phyloP scores from a whole-genome alignment of 53 echinoderm and acorn worm species.

The Antedon mediterranea region DNA sequence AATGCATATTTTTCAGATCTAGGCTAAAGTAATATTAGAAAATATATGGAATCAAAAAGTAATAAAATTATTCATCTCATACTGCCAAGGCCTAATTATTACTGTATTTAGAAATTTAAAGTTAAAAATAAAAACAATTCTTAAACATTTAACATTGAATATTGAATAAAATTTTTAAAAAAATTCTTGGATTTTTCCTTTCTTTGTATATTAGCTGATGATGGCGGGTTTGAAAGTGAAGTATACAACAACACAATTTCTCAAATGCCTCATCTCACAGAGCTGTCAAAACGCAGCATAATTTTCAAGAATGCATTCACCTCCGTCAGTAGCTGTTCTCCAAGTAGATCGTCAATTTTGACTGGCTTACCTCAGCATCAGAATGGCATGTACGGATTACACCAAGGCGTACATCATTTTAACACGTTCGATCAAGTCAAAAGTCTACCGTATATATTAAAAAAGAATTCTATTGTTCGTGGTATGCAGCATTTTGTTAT shows the following conservation, averaged over 20 bases:
- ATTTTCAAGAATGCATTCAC: slow-evolving; percentile 82
- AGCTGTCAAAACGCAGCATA: slow-evolving; percentile 48
- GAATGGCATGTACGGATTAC: slow-evolving; percentile 92
- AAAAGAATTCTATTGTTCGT: slow-evolving; percentile 6
- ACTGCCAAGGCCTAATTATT: no score
- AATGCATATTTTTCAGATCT: no score
- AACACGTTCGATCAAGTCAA: slow-evolving; percentile 62
- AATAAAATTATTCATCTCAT: no score
- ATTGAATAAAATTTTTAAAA: background rate
- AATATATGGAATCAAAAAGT: no score
- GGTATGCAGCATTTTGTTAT: background rate
- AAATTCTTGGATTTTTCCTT: no score
- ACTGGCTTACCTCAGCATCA: slow-evolving; percentile 89
- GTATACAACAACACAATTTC: background rate
- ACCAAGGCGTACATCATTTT: slow-evolving; percentile 66
- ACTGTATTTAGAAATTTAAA: no score
- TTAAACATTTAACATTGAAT: background rate
- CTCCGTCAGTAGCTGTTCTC: slow-evolving; percentile 93
- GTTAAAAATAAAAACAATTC: no score
- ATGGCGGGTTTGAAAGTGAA: slow-evolving; percentile 11
- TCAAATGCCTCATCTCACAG: slow-evolving; percentile 53
- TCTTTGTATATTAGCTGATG: slow-evolving; percentile 17
- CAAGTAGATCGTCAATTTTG: slow-evolving; percentile 77
- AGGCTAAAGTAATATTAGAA: no score
- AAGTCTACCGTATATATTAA: slow-evolving; percentile 55